Evolutionary conservation across 2,888 invertebrate species (phyloP).

Genomic region (Polyploca ridens): DNA sequence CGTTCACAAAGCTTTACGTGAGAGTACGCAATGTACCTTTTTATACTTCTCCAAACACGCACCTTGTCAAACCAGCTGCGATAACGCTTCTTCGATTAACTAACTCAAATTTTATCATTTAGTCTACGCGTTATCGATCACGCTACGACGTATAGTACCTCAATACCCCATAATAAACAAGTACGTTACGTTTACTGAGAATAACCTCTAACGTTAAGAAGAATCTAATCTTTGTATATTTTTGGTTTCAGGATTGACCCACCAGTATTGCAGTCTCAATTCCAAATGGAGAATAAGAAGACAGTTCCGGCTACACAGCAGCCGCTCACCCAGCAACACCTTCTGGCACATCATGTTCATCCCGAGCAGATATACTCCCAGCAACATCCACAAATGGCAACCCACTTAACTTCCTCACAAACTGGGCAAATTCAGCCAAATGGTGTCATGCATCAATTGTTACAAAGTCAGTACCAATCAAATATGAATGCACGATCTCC

Average conservation of each 20-base stretch:
- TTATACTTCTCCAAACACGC: constrained; percentile 40
- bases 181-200: constrained; percentile 13
- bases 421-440: constrained; percentile 77
- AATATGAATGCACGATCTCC: constrained; percentile 80
- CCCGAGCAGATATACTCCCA: constrained; percentile 79
- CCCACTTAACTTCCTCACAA: constrained; percentile 69
- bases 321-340: constrained; percentile 77
- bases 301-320: constrained; percentile 81
- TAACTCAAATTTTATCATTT: constrained; percentile 60
- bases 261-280: constrained; percentile 85
- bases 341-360: constrained; percentile 79
- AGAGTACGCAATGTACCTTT: constrained; percentile 40
- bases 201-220: constrained; percentile 20
- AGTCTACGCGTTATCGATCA: constrained; percentile 48
- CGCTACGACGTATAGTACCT: constrained; percentile 32
- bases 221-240: constrained; percentile 28
- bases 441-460: constrained; percentile 83
- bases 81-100: constrained; percentile 63
- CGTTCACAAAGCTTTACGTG: constrained; percentile 38
- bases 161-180: constrained; percentile 20
- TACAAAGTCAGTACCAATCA: constrained; percentile 77
- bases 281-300: constrained; percentile 88
- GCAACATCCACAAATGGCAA: constrained; percentile 74
- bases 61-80: constrained; percentile 55
- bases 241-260: constrained; percentile 88